These are phyloP conservation scores for Trimorus sp. DNA, from an alignment of 2,888 invertebrate genomes.

Conservation along the genomic window DNA sequence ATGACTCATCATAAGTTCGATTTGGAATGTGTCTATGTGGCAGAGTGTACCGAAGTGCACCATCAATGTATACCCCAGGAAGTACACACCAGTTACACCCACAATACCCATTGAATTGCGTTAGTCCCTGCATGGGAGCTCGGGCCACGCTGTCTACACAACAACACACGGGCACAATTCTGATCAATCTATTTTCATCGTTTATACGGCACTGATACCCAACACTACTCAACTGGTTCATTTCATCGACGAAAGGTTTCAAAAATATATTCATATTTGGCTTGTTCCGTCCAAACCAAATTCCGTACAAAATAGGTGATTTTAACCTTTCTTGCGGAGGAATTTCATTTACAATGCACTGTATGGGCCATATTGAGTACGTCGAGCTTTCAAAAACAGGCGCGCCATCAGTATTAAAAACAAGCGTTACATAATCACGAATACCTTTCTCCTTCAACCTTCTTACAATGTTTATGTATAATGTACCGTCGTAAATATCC, in stretches of 20 bases:
- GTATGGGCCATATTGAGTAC: conserved; percentile 31
- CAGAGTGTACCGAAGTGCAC: neutral
- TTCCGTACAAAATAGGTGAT: conserved; percentile 22
- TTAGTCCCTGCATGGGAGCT: neutral
- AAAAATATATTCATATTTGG: too few relatives aligned
- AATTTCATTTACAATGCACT: conserved; percentile 24
- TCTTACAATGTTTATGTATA: too few relatives aligned
- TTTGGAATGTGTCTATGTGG: neutral
- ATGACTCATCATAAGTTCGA: neutral
- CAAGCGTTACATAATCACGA: conserved; percentile 4
- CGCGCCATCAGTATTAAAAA: conserved; percentile 34
- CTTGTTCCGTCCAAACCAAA: conserved; percentile 46
- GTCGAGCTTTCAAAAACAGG: conserved; percentile 14
- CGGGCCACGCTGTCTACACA: conserved; percentile 1
- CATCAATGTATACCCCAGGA: neutral
- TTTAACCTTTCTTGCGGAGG: conserved; percentile 13
- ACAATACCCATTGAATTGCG: neutral
- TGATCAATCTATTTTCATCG: conserved; percentile 26
- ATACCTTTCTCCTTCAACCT: neutral
- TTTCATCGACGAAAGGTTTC: conserved; percentile 42
- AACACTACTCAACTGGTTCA: conserved; percentile 27
- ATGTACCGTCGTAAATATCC: too few relatives aligned
- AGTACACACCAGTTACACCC: neutral
- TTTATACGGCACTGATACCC: conserved; percentile 22
- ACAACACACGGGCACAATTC: conserved; percentile 1